These are phyloP conservation scores for Alces alces DNA, from an alignment of 2,113 vertebrate species.

Conservation along the genomic window DNA sequence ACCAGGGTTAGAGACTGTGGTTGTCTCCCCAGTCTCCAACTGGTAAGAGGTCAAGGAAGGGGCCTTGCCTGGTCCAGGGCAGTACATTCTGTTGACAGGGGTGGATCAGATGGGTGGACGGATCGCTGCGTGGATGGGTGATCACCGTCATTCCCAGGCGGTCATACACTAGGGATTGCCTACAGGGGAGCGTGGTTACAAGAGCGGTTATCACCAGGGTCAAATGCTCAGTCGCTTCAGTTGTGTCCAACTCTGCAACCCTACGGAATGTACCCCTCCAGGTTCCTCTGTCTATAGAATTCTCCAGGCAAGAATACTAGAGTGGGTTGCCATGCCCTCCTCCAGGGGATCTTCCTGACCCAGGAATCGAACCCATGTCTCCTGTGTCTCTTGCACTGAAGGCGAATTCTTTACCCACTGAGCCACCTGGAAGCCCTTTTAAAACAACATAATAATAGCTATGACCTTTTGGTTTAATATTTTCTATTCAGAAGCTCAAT, in stretches of 20 bases:
- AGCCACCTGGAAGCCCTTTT: not conserved
- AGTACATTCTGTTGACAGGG: not conserved
- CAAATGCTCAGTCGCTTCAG: not conserved
- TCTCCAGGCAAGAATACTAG: not conserved
- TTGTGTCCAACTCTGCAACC: not conserved
- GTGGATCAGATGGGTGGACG: not conserved
- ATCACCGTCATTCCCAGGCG: rapidly evolving
- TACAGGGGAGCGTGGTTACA: not conserved
- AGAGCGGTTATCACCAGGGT: not conserved
- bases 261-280: not conserved
- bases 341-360: not conserved
- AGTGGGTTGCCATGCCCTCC: not conserved
- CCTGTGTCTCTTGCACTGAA: not conserved
- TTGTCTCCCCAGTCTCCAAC: not conserved
- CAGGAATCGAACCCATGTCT: not conserved
- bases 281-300: not conserved
- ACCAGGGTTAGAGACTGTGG: rapidly evolving
- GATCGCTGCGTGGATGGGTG: not conserved
- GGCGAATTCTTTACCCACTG: not conserved
- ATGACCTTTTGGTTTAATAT: not conserved
- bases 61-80: too few species aligned
- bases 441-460: not conserved
- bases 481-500: not conserved
- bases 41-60: not conserved
- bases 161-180: not conserved